Evolutionary conservation across 2,113 vertebrate species (phyloP).

Genomic region (Dromaius novaehollandiae): DNA sequence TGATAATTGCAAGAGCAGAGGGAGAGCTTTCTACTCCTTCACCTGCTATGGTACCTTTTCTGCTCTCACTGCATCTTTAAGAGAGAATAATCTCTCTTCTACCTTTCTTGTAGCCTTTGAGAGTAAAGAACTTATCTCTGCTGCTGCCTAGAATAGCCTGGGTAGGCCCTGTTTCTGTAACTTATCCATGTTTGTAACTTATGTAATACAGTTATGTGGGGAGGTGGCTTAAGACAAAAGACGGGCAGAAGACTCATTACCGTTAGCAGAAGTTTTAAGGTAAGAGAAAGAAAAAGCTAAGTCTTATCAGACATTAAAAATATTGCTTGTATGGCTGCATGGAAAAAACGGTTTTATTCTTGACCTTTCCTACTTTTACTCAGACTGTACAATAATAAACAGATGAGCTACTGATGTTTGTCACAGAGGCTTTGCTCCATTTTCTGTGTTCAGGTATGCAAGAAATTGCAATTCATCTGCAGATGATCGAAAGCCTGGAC

Average conservation of each 20-base stretch:
- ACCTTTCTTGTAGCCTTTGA: neutral
- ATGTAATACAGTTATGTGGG: rapidly evolving
- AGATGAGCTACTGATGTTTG: rapidly evolving
- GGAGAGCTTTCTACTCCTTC: no score
- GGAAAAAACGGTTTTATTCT: neutral
- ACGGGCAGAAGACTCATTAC: neutral
- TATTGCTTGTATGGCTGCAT: rapidly evolving
- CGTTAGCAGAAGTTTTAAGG: no score
- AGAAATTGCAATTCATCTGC: rapidly evolving
- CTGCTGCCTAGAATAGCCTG: neutral
- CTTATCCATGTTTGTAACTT: no score
- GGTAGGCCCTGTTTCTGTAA: neutral
- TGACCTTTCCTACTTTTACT: rapidly evolving
- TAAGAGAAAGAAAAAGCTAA: neutral
- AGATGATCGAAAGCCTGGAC: no score
- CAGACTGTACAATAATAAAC: rapidly evolving
- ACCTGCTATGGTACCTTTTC: neutral
- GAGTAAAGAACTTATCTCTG: neutral
- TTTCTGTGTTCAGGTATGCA: rapidly evolving
- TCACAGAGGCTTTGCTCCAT: rapidly evolving
- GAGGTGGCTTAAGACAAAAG: neutral
- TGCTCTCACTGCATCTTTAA: neutral
- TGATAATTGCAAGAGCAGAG: no score
- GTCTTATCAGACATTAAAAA: no score
- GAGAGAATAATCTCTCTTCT: neutral